Evolutionary conservation across 2,888 invertebrate genomes (phyloP).

Genomic region (Anarsia innoxiella): DNA sequence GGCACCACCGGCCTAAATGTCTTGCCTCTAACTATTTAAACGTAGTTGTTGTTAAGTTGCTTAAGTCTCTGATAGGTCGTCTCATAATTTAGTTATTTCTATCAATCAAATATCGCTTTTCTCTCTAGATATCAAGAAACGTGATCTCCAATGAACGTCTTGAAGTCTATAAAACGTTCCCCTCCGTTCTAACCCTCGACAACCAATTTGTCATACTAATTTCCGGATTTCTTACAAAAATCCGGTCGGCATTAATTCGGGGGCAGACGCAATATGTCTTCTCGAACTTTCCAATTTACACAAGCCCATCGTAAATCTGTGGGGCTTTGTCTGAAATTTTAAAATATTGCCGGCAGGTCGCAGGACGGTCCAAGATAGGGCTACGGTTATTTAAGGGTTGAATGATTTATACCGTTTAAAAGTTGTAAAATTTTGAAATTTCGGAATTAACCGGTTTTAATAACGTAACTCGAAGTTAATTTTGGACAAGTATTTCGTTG

Average conservation of each 20-base stretch:
- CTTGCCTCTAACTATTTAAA: no score
- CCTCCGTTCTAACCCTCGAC: no score
- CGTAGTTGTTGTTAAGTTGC: no score
- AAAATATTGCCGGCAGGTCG: constrained; percentile 46
- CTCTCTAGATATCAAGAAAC: no score
- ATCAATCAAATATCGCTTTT: no score
- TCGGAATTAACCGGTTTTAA: constrained; percentile 3
- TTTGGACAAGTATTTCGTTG: neutral
- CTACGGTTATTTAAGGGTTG: constrained; percentile 45
- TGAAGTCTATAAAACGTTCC: no score
- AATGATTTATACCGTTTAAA: constrained; percentile 41
- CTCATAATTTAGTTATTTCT: no score
- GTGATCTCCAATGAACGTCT: no score
- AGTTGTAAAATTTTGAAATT: constrained; percentile 17
- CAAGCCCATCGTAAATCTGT: constrained; percentile 58
- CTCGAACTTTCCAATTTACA: constrained; percentile 59
- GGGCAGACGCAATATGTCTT: constrained; percentile 45
- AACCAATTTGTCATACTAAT: constrained; percentile 18
- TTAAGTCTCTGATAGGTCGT: no score
- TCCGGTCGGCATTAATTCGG: constrained; percentile 31
- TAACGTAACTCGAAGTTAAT: constrained; percentile 3
- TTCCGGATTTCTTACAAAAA: constrained; percentile 15
- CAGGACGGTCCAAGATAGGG: constrained; percentile 27
- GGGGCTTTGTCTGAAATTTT: constrained; percentile 52
- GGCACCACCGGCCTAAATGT: no score